A percentile compares a stretch with the other conserved stretches of the same genome.
Evolutionary conservation across 2,888 invertebrate genomes (phyloP).

Genomic region (Halictus quadricinctus): DNA sequence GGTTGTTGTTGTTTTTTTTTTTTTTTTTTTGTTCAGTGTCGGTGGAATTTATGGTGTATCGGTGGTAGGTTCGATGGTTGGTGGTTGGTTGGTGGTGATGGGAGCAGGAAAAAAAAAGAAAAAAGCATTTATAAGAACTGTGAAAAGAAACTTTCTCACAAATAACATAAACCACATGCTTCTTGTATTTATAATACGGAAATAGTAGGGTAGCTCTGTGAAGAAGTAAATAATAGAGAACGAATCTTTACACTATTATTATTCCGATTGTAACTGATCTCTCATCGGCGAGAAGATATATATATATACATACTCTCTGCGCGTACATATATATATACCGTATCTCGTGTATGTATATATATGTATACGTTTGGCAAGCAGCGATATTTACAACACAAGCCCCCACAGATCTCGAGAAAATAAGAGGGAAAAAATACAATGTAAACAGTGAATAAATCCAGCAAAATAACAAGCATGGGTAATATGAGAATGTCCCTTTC

Average conservation of each 20-base stretch:
- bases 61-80: slow-evolving; percentile 49
- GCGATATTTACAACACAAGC: slow-evolving; percentile 85
- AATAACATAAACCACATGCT: slow-evolving; percentile 85
- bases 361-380: slow-evolving; percentile 81
- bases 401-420: slow-evolving; percentile 81
- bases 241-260: slow-evolving; percentile 57
- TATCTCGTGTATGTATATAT: slow-evolving; percentile 36
- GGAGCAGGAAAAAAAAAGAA: slow-evolving; percentile 84
- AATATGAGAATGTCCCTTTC: slow-evolving; percentile 90
- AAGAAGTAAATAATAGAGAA: slow-evolving; percentile 67
- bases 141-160: slow-evolving; percentile 92
- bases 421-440: slow-evolving; percentile 71
- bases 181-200: slow-evolving; percentile 79
- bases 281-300: slow-evolving; percentile 40
- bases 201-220: slow-evolving; percentile 70
- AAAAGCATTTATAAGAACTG: slow-evolving; percentile 93
- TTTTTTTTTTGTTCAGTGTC: slow-evolving; percentile 49
- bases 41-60: slow-evolving; percentile 40
- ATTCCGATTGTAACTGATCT: slow-evolving; percentile 17
- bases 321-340: background rate
- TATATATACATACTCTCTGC: slow-evolving; percentile 36
- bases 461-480: slow-evolving; percentile 80
- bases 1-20: slow-evolving; percentile 30
- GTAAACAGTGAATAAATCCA: slow-evolving; percentile 76
- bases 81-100: slow-evolving; percentile 64